phyloP scores from a whole-genome alignment of 2,113 vertebrate species.

The Bagarius yarrelli region DNA sequence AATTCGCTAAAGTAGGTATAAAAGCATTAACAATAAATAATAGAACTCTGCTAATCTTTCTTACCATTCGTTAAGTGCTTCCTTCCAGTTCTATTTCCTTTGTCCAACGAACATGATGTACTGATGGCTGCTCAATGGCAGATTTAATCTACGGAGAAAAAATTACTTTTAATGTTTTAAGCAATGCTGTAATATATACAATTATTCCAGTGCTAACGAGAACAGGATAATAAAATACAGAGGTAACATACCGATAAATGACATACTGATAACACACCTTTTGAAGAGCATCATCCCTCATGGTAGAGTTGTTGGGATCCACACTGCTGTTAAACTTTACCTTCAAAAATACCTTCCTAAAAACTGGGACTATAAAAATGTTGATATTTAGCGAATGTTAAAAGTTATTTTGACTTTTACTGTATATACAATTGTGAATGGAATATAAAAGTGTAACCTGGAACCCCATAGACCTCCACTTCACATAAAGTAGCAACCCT shows the following conservation, averaged over 20 bases:
- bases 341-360: background rate
- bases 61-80: background rate
- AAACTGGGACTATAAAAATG: background rate
- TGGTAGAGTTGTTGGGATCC: background rate
- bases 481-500: background rate
- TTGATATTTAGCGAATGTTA: background rate
- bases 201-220: no score
- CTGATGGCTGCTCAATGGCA: background rate
- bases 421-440: background rate
- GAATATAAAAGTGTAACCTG: background rate
- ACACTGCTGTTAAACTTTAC: background rate
- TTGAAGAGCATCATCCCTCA: background rate
- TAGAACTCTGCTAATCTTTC: no score
- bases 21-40: no score
- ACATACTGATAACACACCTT: no score
- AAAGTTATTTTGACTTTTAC: background rate
- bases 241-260: no score
- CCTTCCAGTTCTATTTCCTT: background rate
- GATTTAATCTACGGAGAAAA: conserved; percentile 8
- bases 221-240: no score
- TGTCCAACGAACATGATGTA: background rate
- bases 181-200: no score
- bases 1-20: no score
- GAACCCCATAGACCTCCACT: no score
- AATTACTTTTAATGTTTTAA: background rate